Conservation (phyloP, 2,797 vertebrate genomes). For the Sebastes kiyomatsui region DNA sequence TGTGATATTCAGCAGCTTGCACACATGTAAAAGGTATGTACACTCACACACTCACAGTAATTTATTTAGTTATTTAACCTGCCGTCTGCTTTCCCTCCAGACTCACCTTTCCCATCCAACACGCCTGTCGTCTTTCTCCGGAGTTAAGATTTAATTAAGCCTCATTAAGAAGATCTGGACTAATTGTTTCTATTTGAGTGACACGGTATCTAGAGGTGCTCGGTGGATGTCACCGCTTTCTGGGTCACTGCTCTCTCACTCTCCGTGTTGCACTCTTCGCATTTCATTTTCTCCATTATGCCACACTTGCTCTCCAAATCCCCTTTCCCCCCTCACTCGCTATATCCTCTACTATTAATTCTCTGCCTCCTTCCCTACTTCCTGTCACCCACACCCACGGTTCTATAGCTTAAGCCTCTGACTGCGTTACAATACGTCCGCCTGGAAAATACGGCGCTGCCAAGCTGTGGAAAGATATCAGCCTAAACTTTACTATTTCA, state of each 20-base stretch:
- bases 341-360: slow-evolving; percentile 54
- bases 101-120: slow-evolving; percentile 67
- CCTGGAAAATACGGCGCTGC: slow-evolving; percentile 51
- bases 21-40: slow-evolving; percentile 28
- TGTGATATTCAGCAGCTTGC: slow-evolving; percentile 65
- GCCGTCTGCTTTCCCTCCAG: slow-evolving; percentile 64
- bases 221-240: slow-evolving; percentile 75
- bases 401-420: slow-evolving; percentile 66
- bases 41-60: slow-evolving; percentile 27
- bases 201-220: slow-evolving; percentile 75
- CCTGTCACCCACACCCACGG: slow-evolving; percentile 51
- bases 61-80: slow-evolving; percentile 63
- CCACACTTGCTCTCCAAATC: slow-evolving; percentile 60
- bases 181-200: slow-evolving; percentile 90
- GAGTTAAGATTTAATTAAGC: slow-evolving; percentile 82
- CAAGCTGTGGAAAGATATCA: slow-evolving; percentile 43
- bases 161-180: slow-evolving; percentile 86
- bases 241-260: slow-evolving; percentile 81
- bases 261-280: slow-evolving; percentile 60
- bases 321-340: slow-evolving; percentile 36
- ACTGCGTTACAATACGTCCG: slow-evolving; percentile 47
- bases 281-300: slow-evolving; percentile 56
- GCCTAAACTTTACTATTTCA: slow-evolving; percentile 46
- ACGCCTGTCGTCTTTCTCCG: slow-evolving; percentile 67
- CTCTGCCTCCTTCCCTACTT: slow-evolving; percentile 34